Evolutionary conservation across 2,797 vertebrate species (phyloP), one percentile per base, ranked within the genome.

Genomic region (Hyperoplus lanceolatus): DNA sequence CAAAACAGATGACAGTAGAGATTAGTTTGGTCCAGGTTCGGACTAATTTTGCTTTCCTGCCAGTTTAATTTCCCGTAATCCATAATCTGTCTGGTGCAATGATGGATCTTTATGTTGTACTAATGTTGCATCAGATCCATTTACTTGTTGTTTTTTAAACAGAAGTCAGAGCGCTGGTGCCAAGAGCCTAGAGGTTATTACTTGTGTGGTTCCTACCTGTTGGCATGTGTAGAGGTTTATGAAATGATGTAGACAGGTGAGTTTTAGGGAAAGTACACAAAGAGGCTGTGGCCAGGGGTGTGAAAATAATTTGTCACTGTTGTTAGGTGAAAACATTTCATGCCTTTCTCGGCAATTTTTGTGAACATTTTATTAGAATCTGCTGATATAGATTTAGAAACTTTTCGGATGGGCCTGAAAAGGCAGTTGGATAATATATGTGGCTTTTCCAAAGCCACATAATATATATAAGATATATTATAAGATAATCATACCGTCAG

Each of bases 1-100:
- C 41, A 38, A 45, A 77, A 63, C 18, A 57, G 29, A 43, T 74
- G 18, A 46, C 29, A 3, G 18, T 8, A 29, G 39, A 71, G 46
- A 68, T n/a, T 14, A 59, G 36, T 66, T 59, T 59, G 60, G 1
- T 39, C n/a, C 21, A 4, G 1, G 6, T 38, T 36, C 0, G n/a
- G 21, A 14, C 50, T 62, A 2, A 65, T 65, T 67, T 13, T 81
- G 21, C 75, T 75, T 69, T 48, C 39, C 46, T 13, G 11, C 41
- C 73, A 72, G 71, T 81, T 61, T 76, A 29, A 55, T 82, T 79
- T 51, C 73, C 50, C 62, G 57, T 77, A 64, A 73, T 39, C 0
- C 1, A 53, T 60, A 14, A 13, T 65, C 45, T 71, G 13, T 66
- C 39, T 15, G n/a, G 38, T 56, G 16, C 48, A 8, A 45, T 3